Evolutionary conservation across 2,888 invertebrate genomes (phyloP).

Genomic region (Chrysolina haemoptera): DNA sequence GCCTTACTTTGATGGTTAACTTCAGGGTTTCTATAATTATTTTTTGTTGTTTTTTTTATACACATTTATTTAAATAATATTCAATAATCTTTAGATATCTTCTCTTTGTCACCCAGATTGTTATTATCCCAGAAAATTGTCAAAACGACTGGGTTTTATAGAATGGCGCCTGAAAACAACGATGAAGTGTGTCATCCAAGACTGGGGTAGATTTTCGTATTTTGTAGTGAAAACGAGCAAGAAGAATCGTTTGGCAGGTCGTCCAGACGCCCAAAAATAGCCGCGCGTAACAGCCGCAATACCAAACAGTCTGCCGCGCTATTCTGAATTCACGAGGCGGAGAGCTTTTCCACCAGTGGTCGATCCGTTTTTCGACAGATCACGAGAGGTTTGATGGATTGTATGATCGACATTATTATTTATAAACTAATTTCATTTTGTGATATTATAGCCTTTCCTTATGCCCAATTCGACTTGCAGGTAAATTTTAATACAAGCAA

Average conservation of each 20-base stretch:
- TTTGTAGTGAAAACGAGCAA: constrained; percentile 13
- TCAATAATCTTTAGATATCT: too few species aligned
- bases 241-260: constrained; percentile 62
- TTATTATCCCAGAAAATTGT: too few species aligned
- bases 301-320: constrained; percentile 51
- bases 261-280: constrained; percentile 68
- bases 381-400: neutral
- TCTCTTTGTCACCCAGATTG: too few species aligned
- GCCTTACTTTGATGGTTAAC: too few species aligned
- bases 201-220: neutral
- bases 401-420: neutral
- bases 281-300: constrained; percentile 62
- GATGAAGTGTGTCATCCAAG: constrained; percentile 52
- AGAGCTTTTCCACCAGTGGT: constrained; percentile 10
- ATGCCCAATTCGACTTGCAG: too few species aligned
- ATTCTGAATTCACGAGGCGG: constrained; percentile 2
- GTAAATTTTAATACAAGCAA: too few species aligned
- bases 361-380: neutral
- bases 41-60: too few species aligned
- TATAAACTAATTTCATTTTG: too few species aligned
- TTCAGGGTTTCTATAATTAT: too few species aligned
- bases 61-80: too few species aligned
- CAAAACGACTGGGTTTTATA: too few species aligned
- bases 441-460: too few species aligned
- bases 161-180: neutral